phyloP scores from a whole-genome alignment of 64 coral and sea anemone species.

The Stichodactyla mertensii region DNA sequence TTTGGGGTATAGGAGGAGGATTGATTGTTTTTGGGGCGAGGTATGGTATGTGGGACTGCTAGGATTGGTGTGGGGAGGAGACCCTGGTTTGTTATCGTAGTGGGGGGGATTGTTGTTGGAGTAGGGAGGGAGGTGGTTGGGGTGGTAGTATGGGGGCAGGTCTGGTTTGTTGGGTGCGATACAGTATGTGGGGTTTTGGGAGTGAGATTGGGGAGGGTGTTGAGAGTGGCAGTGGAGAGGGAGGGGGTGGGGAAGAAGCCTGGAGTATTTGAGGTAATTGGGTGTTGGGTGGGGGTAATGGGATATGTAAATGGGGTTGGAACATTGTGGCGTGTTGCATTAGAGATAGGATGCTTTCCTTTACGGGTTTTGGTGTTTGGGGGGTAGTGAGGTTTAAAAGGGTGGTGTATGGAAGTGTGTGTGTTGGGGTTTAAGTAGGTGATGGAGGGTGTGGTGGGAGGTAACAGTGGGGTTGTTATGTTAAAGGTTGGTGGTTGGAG shows the following conservation, averaged over 20 bases:
- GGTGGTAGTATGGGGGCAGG: too few relatives aligned
- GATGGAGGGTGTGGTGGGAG: too few relatives aligned
- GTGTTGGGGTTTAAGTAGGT: too few relatives aligned
- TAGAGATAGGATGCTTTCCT: too few relatives aligned
- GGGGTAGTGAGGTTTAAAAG: background rate
- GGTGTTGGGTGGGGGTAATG: too few relatives aligned
- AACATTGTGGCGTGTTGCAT: too few relatives aligned
- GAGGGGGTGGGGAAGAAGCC: conserved; percentile 17
- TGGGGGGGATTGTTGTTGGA: too few relatives aligned
- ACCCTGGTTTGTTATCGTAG: background rate
- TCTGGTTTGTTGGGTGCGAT: background rate
- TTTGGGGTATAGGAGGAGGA: conserved; percentile 11
- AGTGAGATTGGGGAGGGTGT: background rate
- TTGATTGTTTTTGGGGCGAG: conserved; percentile 4
- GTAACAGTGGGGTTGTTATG: too few relatives aligned
- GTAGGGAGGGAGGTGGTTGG: too few relatives aligned
- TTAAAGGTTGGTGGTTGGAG: too few relatives aligned
- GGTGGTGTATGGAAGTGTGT: background rate
- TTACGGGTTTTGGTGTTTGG: background rate
- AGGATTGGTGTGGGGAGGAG: conserved; percentile 14
- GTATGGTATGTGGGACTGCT: background rate
- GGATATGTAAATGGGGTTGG: too few relatives aligned
- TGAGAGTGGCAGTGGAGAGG: conserved; percentile 30
- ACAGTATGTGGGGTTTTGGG: conserved; percentile 6
- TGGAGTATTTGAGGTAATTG: conserved; percentile 9